Base-by-base conservation (phyloP, 2,797 vertebrate genomes). In the Chaunax sp. region DNA sequence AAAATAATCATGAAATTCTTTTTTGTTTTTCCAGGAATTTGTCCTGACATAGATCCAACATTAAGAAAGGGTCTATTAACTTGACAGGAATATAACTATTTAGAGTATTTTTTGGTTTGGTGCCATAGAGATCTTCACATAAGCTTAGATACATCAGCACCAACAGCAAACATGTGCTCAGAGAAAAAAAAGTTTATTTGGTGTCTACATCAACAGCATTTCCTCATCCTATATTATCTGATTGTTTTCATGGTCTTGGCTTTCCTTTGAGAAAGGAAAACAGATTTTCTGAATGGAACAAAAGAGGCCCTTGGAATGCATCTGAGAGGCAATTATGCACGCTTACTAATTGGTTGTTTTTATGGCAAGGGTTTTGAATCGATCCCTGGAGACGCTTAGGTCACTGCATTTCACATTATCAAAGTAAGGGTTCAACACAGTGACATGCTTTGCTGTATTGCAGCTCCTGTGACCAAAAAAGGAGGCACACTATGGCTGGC, bases 1-100 rank as follows among this genome's bases (percentile, higher is more conserved):
- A 94, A 94, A 95, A 94, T 90, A 22, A 91, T 91, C 94, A 19
- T 90, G 94, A 94, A 94, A 93, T 94, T 90, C 94, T 93, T 92
- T 92, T 93, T 92, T 92, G 95, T 95, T 93, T 95, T 94, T 89
- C 40, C 92, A 88, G 89, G 85, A 93, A 90, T 94, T 92, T 93
- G 91, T 90, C 88, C 74, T 87, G 90, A 93, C 93, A 95, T 40
- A 5, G 2, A 93, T 93, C 93, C 86, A 89, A 93, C 93, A 95
- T 90, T 93, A 92, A 92, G 93, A 58, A 72, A 72, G 14, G 9
- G 18, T 54, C 47, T 30, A 94, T 96, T 96, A 95, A 95, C 92
- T 93, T 96, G 94, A 96, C 92, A 94, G 91, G 89, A 92, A 30
- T 8, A 8, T 30, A 30, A 30, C 8, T 4, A 28, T 28, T 28